phyloP scores from a whole-genome alignment of 2,888 invertebrate genomes.

The Cheiracanthium punctorium region DNA sequence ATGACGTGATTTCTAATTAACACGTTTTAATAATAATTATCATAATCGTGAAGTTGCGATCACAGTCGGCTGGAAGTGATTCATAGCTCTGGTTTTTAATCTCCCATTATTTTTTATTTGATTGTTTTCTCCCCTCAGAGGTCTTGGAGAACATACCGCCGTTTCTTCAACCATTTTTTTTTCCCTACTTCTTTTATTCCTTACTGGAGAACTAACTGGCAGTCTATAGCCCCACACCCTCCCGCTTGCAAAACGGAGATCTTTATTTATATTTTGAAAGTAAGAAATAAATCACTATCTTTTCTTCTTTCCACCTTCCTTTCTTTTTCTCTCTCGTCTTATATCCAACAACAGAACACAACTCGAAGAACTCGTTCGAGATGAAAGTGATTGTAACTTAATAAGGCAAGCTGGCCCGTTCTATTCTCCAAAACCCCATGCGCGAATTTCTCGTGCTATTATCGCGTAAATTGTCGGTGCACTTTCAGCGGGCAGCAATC shows the following conservation, averaged over 20 bases:
- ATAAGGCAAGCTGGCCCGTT: conserved; percentile 45
- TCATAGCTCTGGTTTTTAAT: conserved; percentile 36
- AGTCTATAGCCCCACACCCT: background rate
- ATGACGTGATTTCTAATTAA: conserved; percentile 67
- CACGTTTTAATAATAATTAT: conserved; percentile 55
- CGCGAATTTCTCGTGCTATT: conserved; percentile 5
- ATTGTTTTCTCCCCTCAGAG: conserved; percentile 1
- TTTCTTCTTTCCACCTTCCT: too few relatives aligned
- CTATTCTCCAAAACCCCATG: conserved; percentile 3
- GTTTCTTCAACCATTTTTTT: background rate
- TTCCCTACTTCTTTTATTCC: background rate
- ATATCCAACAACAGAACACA: background rate
- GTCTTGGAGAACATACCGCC: background rate
- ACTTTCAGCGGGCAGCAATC: conserved; percentile 3
- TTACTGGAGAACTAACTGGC: background rate
- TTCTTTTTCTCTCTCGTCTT: too few relatives aligned
- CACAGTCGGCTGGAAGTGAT: conserved; percentile 41
- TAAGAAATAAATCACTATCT: conserved; percentile 61
- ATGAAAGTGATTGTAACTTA: conserved; percentile 59
- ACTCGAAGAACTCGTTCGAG: conserved; percentile 28
- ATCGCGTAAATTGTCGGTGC: background rate
- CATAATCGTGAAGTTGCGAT: conserved; percentile 49
- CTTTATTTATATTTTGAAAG: conserved; percentile 48
- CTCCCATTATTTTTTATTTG: conserved; percentile 10
- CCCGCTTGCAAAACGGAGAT: conserved; percentile 9